Conservation (phyloP, 2,797 vertebrate genomes). For the Pagetopsis macropterus region DNA sequence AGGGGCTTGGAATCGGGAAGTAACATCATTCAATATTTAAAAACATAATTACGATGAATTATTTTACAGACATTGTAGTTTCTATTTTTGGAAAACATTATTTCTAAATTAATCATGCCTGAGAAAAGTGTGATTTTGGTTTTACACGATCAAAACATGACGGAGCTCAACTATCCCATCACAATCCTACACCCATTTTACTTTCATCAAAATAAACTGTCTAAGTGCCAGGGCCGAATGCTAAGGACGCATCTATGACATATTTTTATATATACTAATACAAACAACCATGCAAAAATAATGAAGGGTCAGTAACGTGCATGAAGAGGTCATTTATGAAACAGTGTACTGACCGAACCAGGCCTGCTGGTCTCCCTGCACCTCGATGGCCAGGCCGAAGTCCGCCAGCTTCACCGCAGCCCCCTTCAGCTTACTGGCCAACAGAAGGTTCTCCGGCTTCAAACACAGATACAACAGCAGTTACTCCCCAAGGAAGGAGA, state of each 20-base stretch:
- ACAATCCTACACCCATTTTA: background rate
- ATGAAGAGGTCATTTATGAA: background rate
- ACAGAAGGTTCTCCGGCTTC: slow-evolving; percentile 97
- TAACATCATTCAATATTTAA: background rate
- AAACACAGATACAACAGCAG: slow-evolving; percentile 63
- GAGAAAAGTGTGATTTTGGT: background rate
- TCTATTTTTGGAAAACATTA: background rate
- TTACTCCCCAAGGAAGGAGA: accelerated
- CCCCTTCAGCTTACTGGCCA: slow-evolving; percentile 97
- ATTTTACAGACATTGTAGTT: background rate
- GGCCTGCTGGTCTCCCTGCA: slow-evolving; percentile 97
- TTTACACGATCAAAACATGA: background rate
- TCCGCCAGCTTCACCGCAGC: slow-evolving; percentile 97
- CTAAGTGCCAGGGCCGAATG: too few species aligned
- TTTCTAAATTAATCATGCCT: background rate
- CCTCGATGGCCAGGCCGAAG: slow-evolving; percentile 96
- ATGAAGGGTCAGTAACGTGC: background rate
- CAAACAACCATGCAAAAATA: background rate
- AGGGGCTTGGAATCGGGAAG: background rate
- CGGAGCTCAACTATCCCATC: background rate
- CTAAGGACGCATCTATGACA: too few species aligned
- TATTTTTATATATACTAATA: too few species aligned
- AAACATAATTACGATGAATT: background rate
- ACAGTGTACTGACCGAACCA: slow-evolving; percentile 91
- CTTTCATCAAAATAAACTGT: too few species aligned